phyloP scores from a whole-genome alignment of 2,797 vertebrate genomes.

The Chaunax sp. region DNA sequence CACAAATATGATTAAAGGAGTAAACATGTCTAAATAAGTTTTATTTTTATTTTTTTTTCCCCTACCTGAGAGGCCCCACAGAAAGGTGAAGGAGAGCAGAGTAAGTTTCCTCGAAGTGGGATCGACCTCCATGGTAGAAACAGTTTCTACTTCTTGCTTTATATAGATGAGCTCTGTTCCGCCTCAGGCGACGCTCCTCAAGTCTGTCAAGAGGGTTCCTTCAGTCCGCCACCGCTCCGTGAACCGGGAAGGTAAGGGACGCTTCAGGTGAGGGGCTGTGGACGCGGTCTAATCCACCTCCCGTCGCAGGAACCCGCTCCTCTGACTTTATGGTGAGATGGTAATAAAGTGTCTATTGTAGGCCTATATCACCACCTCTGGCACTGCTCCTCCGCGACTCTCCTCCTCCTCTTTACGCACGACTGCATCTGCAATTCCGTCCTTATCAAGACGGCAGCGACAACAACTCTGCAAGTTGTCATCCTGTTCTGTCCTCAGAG shows the following conservation, averaged over 20 bases:
- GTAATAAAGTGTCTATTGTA: constrained; percentile 27
- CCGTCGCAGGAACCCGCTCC: constrained; percentile 12
- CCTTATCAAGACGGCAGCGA: constrained; percentile 7
- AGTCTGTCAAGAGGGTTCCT: constrained; percentile 46
- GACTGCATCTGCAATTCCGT: constrained; percentile 4
- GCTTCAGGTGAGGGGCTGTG: constrained; percentile 59
- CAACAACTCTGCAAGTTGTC: constrained; percentile 61
- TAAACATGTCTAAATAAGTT: neutral
- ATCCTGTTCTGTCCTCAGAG: constrained; percentile 30
- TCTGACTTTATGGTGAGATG: constrained; percentile 22
- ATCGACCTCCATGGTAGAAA: constrained; percentile 72
- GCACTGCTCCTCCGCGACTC: constrained; percentile 25
- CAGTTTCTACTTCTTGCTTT: constrained; percentile 36
- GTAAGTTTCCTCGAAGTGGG: constrained; percentile 77
- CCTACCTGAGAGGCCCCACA: constrained; percentile 80
- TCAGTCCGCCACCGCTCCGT: constrained; percentile 14
- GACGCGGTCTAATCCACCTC: constrained; percentile 12
- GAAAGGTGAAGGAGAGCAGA: constrained; percentile 68
- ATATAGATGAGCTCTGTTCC: constrained; percentile 23
- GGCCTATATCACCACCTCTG: constrained; percentile 3
- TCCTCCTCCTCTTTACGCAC: constrained; percentile 14
- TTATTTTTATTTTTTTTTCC: no score
- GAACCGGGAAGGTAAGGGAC: constrained; percentile 29
- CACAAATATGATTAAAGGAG: neutral
- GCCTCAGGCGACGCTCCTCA: constrained; percentile 43